phyloP scores from a whole-genome alignment of 2,888 invertebrate species.

The Hedychridium roseum region DNA sequence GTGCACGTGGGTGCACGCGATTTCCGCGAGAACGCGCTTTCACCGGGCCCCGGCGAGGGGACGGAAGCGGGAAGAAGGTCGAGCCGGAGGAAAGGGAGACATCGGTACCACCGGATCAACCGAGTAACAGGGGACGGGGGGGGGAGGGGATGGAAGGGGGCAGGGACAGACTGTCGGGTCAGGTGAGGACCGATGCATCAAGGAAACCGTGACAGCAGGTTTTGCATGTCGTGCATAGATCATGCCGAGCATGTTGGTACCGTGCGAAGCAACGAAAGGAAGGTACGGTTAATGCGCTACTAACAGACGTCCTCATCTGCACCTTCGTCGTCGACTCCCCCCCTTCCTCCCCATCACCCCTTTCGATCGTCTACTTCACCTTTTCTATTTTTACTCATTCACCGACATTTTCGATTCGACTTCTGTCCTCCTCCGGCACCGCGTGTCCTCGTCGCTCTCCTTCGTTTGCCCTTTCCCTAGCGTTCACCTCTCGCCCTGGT shows the following conservation, averaged over 20 bases:
- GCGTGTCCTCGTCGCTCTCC: constrained; percentile 16
- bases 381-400: too few species aligned
- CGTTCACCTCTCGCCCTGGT: not conserved
- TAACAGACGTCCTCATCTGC: too few species aligned
- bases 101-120: constrained; percentile 2
- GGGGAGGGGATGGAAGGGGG: constrained; percentile 10
- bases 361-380: too few species aligned
- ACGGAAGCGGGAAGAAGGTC: not conserved
- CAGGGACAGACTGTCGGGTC: constrained; percentile 28
- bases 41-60: constrained; percentile 12
- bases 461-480: constrained; percentile 25
- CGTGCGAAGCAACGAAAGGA: too few species aligned
- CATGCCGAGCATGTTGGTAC: constrained; percentile 48
- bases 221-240: constrained; percentile 51
- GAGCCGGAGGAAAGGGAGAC: constrained; percentile 14
- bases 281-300: too few species aligned
- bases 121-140: constrained; percentile 6
- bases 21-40: constrained; percentile 23
- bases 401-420: too few species aligned
- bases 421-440: too few species aligned
- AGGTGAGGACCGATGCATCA: constrained; percentile 52
- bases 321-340: too few species aligned
- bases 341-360: too few species aligned
- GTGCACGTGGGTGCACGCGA: constrained; percentile 21
- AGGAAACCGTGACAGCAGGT: constrained; percentile 50